phyloP scores from a whole-genome alignment of 1,140 invertebrate species.

The Aphis gossypii region DNA sequence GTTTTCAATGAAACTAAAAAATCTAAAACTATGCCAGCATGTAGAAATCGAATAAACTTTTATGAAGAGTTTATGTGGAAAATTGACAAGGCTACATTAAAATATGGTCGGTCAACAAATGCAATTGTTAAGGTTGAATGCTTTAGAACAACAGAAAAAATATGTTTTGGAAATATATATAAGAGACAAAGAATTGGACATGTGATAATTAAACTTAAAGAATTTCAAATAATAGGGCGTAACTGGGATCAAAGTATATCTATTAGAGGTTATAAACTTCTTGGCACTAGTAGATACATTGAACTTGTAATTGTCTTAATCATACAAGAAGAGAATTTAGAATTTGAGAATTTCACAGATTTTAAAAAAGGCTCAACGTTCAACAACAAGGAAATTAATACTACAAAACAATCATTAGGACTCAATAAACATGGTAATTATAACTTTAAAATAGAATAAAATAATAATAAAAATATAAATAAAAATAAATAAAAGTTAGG shows the following conservation, averaged over 20 bases:
- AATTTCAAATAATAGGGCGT: slow-evolving; percentile 47
- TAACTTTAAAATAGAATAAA: background rate
- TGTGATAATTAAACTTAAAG: slow-evolving; percentile 19
- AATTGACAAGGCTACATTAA: slow-evolving; percentile 5
- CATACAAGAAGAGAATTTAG: slow-evolving; percentile 11
- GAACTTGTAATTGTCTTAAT: slow-evolving; percentile 14
- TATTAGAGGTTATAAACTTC: background rate
- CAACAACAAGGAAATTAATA: background rate
- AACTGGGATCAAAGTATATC: slow-evolving; percentile 31
- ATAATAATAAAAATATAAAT: no score
- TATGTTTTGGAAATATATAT: background rate
- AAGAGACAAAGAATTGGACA: slow-evolving; percentile 28
- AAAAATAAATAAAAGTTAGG: no score
- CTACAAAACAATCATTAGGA: background rate
- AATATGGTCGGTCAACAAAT: background rate
- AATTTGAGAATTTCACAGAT: no score
- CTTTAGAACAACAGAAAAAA: background rate
- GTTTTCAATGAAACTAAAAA: slow-evolving; percentile 9
- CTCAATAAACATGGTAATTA: background rate
- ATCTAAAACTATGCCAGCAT: background rate
- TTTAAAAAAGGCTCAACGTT: background rate
- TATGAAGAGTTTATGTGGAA: slow-evolving; percentile 12
- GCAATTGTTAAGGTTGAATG: slow-evolving; percentile 18
- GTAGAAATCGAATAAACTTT: slow-evolving; percentile 18
- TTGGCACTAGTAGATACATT: background rate